phyloP scores from a whole-genome alignment of 2,888 invertebrate species.

The Carcina quercana region DNA sequence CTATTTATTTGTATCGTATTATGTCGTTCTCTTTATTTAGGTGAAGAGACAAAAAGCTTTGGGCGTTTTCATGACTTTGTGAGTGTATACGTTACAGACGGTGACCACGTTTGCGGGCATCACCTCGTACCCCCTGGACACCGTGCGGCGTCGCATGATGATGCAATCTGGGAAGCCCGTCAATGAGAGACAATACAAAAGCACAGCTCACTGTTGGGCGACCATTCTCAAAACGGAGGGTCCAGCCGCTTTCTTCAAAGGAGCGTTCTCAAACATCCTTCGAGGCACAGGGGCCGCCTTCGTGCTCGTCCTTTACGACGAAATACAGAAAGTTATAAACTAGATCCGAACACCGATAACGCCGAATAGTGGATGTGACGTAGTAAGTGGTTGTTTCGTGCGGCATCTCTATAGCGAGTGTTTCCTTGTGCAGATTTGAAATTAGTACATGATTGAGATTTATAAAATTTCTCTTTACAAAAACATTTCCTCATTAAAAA shows the following conservation, averaged over 20 bases:
- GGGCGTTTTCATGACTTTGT: too few species aligned
- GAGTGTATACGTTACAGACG: conserved; percentile 68
- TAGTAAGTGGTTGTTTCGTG: too few species aligned
- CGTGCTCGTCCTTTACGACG: conserved; percentile 92
- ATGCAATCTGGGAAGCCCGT: conserved; percentile 94
- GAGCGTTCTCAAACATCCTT: conserved; percentile 93
- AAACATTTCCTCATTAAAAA: too few species aligned
- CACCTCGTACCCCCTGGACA: conserved; percentile 96
- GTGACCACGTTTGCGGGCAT: conserved; percentile 87
- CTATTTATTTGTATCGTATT: too few species aligned
- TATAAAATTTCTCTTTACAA: too few species aligned
- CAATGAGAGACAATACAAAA: conserved; percentile 88
- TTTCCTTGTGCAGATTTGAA: too few species aligned
- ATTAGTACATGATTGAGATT: too few species aligned
- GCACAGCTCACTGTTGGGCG: conserved; percentile 91
- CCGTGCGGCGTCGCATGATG: conserved; percentile 97
- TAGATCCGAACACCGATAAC: too few species aligned
- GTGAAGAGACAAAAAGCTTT: too few species aligned
- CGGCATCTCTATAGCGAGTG: too few species aligned
- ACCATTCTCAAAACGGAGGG: conserved; percentile 89
- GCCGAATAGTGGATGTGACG: too few species aligned
- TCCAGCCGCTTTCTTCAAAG: conserved; percentile 91
- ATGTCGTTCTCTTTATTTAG: too few species aligned
- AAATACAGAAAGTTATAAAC: conserved; percentile 85
- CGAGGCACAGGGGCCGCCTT: conserved; percentile 95